Conservation (phyloP, 1,140 invertebrate genomes). For the Euglossa dilemma region DNA sequence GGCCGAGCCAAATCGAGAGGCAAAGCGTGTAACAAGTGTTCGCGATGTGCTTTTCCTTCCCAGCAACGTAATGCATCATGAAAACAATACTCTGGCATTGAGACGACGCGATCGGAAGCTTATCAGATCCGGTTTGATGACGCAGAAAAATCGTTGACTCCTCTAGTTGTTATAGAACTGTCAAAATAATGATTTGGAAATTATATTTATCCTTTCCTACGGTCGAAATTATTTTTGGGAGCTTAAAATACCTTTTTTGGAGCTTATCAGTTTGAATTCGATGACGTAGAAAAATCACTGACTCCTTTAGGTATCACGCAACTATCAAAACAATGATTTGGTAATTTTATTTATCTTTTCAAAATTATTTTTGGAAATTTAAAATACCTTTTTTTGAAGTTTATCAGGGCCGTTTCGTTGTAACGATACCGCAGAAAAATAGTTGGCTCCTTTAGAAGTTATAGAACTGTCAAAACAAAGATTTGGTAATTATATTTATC, state of each 20-base stretch:
- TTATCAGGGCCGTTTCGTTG: not conserved
- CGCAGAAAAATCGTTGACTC: not conserved
- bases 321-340: too few relatives aligned
- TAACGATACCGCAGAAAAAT: not conserved
- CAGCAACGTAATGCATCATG: conserved; percentile 11
- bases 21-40: conserved; percentile 56
- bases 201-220: not conserved
- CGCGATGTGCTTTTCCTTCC: conserved; percentile 23
- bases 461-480: not conserved
- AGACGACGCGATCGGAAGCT: not conserved
- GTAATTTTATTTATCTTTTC: too few relatives aligned
- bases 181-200: not conserved
- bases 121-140: not conserved
- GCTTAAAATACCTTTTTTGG: too few relatives aligned
- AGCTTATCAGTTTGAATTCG: too few relatives aligned
- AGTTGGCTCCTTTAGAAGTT: not conserved
- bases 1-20: conserved; percentile 30
- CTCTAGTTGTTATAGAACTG: not conserved
- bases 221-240: not conserved
- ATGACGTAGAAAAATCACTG: not conserved
- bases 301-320: not conserved
- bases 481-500: too few relatives aligned
- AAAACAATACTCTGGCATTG: conserved; percentile 41
- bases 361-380: too few relatives aligned
- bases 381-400: too few relatives aligned